These are phyloP conservation scores for Microtus ochrogaster DNA, from an alignment of 2,113 vertebrate species.

Conservation along the genomic window DNA sequence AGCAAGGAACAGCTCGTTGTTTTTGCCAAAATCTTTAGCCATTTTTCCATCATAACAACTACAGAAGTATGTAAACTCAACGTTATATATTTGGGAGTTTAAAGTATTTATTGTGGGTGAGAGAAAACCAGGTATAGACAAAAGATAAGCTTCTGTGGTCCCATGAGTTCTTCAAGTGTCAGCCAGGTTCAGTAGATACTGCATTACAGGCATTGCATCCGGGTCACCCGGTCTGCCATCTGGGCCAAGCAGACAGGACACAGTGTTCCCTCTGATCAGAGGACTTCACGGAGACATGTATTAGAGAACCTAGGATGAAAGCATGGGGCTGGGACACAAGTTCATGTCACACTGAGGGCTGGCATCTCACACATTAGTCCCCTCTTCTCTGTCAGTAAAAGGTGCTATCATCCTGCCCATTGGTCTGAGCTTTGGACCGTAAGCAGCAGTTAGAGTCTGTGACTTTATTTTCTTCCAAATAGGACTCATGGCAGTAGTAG, in stretches of 20 bases:
- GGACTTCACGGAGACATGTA: not conserved
- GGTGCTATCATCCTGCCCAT: not conserved
- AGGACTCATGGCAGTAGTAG: not conserved
- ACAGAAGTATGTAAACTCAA: conserved; percentile 20
- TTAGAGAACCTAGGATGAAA: not conserved
- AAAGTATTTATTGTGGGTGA: not conserved
- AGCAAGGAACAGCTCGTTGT: not conserved
- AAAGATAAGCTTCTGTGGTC: not conserved
- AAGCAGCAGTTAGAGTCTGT: not conserved
- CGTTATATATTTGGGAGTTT: not conserved
- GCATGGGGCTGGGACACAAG: not conserved
- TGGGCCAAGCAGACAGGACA: not conserved
- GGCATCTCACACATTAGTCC: not conserved
- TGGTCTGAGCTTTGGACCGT: not conserved
- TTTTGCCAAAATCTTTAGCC: not conserved
- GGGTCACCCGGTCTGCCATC: not conserved
- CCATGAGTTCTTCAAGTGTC: not conserved
- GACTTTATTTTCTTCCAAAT: not conserved
- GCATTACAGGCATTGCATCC: too few species aligned
- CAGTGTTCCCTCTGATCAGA: not conserved
- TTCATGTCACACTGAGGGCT: not conserved
- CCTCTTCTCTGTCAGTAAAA: not conserved
- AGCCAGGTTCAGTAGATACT: not conserved
- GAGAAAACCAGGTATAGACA: conserved; percentile 31
- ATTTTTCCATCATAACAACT: not conserved